Evolutionary conservation across 1,140 invertebrate species (phyloP).

Genomic region (Manduca sexta): DNA sequence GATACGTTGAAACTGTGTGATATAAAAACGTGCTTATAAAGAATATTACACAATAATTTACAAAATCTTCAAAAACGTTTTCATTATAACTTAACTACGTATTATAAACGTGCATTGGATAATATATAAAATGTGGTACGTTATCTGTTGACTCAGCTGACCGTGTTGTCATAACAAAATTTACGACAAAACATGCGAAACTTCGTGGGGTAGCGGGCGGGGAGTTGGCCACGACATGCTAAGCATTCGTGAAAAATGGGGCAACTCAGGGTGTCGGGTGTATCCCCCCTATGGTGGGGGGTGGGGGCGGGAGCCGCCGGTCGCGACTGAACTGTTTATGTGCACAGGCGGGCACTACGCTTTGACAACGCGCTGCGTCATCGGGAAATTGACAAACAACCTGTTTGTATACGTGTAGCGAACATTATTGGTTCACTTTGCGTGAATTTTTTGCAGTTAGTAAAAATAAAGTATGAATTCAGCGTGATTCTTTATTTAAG

Average conservation of each 20-base stretch:
- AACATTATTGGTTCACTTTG: slow-evolving; percentile 2
- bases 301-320: slow-evolving; percentile 15
- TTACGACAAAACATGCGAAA: slow-evolving; percentile 38
- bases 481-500: too few species aligned
- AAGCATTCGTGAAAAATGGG: slow-evolving; percentile 47
- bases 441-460: too few species aligned
- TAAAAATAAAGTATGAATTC: too few species aligned
- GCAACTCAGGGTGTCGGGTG: slow-evolving; percentile 14
- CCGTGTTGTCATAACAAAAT: slow-evolving; percentile 44
- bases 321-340: slow-evolving; percentile 47
- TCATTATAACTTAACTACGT: too few species aligned
- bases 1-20: too few species aligned
- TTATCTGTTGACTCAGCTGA: slow-evolving; percentile 33
- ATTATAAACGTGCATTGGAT: neutral
- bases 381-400: slow-evolving; percentile 55
- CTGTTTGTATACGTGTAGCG: slow-evolving; percentile 22
- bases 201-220: slow-evolving; percentile 11
- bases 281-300: slow-evolving; percentile 13
- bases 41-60: too few species aligned
- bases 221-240: slow-evolving; percentile 20
- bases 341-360: slow-evolving; percentile 40
- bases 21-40: too few species aligned
- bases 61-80: too few species aligned
- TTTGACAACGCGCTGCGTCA: slow-evolving; percentile 51
- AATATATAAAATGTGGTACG: neutral